A percentile compares a stretch with the other conserved stretches of the same genome.
Evolutionary conservation across 37 sponge, comb jelly and placozoan genomes (phyloP).

Genomic region (Beroe ovata): DNA sequence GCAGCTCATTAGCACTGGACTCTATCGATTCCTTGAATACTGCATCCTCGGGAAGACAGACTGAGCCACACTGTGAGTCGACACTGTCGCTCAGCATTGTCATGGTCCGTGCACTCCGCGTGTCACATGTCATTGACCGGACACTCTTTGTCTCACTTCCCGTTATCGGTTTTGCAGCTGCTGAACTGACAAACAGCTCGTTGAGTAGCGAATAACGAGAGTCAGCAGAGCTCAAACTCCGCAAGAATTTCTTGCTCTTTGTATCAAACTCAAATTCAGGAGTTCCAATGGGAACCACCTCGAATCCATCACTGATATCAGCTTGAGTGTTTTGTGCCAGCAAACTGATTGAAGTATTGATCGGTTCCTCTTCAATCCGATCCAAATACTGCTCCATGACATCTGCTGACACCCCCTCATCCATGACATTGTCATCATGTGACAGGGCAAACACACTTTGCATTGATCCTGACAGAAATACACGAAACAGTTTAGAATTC

Average conservation of each 20-base stretch:
- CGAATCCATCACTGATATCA: not conserved
- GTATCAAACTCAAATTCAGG: not conserved
- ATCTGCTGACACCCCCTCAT: not conserved
- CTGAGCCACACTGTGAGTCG: not conserved
- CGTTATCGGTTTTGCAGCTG: not conserved
- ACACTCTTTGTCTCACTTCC: not conserved
- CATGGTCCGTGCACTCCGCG: not conserved
- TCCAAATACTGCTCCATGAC: not conserved
- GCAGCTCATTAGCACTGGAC: slow-evolving; percentile 27
- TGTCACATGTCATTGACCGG: no score
- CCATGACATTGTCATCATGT: not conserved
- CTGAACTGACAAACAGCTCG: not conserved
- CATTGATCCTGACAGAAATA: slow-evolving; percentile 1
- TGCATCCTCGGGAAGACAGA: not conserved
- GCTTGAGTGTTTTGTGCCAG: not conserved
- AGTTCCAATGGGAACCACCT: not conserved
- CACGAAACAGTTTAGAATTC: not conserved
- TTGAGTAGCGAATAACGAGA: not conserved
- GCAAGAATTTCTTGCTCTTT: not conserved
- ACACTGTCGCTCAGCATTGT: not conserved
- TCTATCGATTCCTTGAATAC: not conserved
- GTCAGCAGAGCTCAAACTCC: not conserved
- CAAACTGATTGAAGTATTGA: not conserved
- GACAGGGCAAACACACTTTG: not conserved
- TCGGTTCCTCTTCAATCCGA: not conserved